A percentile compares a stretch with the other conserved stretches of the same genome.
Evolutionary conservation across 2,888 invertebrate species (phyloP).

Genomic region (Gari tellinella): DNA sequence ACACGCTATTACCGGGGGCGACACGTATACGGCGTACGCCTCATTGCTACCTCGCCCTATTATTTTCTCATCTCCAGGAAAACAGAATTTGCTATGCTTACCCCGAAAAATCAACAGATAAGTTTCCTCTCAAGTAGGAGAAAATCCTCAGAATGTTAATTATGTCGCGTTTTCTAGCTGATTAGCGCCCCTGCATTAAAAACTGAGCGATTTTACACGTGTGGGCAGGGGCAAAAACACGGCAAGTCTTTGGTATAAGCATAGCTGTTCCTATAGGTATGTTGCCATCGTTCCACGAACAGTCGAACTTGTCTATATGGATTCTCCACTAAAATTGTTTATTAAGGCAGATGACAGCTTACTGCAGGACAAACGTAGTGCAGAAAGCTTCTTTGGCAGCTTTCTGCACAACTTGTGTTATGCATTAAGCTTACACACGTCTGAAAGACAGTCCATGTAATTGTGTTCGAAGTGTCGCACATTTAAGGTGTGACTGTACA

Average conservation of each 20-base stretch:
- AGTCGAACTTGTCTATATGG: neutral
- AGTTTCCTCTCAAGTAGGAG: conserved; percentile 1
- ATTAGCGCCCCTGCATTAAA: conserved; percentile 42
- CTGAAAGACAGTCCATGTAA: no score
- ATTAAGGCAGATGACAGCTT: no score
- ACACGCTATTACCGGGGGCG: conserved; percentile 11
- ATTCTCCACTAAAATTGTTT: no score
- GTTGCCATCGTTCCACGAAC: conserved; percentile 1
- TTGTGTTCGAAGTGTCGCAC: no score
- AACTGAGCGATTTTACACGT: conserved; percentile 54
- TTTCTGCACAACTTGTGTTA: no score
- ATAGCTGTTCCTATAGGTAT: no score
- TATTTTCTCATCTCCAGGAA: conserved; percentile 32
- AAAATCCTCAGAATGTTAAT: conserved; percentile 51
- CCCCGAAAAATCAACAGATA: conserved; percentile 35
- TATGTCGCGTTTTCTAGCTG: conserved; percentile 46
- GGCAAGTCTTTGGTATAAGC: neutral
- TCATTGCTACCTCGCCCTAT: conserved; percentile 38
- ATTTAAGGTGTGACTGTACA: no score
- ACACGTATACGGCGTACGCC: conserved; percentile 14
- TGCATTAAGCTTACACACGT: no score
- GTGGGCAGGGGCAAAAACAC: conserved; percentile 22
- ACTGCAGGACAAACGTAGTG: no score
- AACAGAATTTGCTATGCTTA: conserved; percentile 4
- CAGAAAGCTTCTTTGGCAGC: no score